Conservation (phyloP, 2,888 invertebrate species). For the Orthonevra nobilis region DNA sequence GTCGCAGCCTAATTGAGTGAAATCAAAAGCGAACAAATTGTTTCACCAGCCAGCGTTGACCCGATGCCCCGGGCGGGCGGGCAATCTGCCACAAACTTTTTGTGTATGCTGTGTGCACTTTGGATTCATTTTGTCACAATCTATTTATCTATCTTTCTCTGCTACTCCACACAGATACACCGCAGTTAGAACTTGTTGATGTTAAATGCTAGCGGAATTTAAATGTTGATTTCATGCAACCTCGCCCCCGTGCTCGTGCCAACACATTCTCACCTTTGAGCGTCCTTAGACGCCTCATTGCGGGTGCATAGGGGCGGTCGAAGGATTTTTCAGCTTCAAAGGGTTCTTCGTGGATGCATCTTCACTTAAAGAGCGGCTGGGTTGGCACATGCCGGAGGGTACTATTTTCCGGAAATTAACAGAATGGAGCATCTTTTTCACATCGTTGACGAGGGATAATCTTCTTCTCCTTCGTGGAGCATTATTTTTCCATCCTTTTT, state of each 20-base stretch:
- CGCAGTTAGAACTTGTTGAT: conserved; percentile 53
- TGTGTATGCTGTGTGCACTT: conserved; percentile 47
- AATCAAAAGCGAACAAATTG: conserved; percentile 64
- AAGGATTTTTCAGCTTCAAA: conserved; percentile 50
- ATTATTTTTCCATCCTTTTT: conserved; percentile 13
- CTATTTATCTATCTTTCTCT: conserved; percentile 22
- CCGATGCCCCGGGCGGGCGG: conserved; percentile 37
- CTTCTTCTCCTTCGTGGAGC: conserved; percentile 12
- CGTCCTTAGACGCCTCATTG: conserved; percentile 22
- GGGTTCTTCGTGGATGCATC: conserved; percentile 45
- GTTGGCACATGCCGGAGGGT: conserved; percentile 46
- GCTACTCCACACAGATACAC: conserved; percentile 8
- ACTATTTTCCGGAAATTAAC: conserved; percentile 74
- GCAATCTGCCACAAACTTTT: conserved; percentile 14
- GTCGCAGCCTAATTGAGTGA: conserved; percentile 64
- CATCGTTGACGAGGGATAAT: conserved; percentile 63
- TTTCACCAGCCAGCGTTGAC: conserved; percentile 53
- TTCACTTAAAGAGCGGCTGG: background rate
- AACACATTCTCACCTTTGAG: conserved; percentile 55
- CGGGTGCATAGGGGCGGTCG: conserved; percentile 58
- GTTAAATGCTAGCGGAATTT: conserved; percentile 35
- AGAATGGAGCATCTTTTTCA: conserved; percentile 67
- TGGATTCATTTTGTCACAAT: conserved; percentile 57
- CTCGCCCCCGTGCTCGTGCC: background rate
- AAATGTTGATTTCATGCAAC: conserved; percentile 31